A percentile compares a stretch with the other conserved stretches of the same genome.
These are phyloP conservation scores for Drosophila kurseongensis DNA, from an alignment of 1,140 invertebrate species.

Conservation along the genomic window DNA sequence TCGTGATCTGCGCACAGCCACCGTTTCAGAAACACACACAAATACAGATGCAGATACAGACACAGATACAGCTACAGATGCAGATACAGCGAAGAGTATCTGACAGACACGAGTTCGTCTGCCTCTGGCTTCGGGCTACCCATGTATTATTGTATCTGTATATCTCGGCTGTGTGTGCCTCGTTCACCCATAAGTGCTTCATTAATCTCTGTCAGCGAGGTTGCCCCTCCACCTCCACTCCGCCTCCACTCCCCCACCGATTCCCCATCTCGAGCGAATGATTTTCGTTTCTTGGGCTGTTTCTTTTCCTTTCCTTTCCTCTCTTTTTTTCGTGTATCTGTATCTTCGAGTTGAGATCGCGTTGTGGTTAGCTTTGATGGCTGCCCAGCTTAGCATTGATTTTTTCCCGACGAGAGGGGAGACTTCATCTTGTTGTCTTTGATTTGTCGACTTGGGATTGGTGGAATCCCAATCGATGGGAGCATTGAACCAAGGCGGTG, in stretches of 20 bases:
- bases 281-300: constrained; percentile 42
- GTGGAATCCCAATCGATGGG: constrained; percentile 38
- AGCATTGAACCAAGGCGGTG: constrained; percentile 18
- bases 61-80: constrained; percentile 14
- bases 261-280: constrained; percentile 20
- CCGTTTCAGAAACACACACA: constrained; percentile 34
- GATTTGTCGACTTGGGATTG: constrained; percentile 32
- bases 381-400: constrained; percentile 52
- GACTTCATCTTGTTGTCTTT: constrained; percentile 61
- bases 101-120: constrained; percentile 27
- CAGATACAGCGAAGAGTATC: constrained; percentile 23
- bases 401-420: neutral
- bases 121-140: constrained; percentile 10
- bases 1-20: constrained; percentile 56
- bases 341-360: constrained; percentile 25
- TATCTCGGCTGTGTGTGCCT: constrained; percentile 45
- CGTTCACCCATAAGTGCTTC: constrained; percentile 79
- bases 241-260: neutral
- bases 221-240: constrained; percentile 8
- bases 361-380: constrained; percentile 66
- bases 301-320: constrained; percentile 9
- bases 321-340: constrained; percentile 32
- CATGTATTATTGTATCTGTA: neutral
- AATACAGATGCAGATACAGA: constrained; percentile 7
- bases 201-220: constrained; percentile 78